A percentile compares a stretch with the other conserved stretches of the same genome.
phyloP scores from a whole-genome alignment of 2,888 invertebrate species.

The Melanotus villosus region DNA sequence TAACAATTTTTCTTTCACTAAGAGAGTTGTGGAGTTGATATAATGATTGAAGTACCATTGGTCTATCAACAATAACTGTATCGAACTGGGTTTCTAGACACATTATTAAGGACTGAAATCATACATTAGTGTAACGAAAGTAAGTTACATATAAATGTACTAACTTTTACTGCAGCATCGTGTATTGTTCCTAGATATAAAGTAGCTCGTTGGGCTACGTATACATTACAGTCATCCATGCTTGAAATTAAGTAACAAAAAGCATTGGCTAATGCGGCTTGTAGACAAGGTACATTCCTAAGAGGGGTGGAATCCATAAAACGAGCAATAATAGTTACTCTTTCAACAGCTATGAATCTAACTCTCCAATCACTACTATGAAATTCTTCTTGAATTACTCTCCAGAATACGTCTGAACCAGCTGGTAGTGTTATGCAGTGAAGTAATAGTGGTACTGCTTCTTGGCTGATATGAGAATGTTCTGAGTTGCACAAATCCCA shows the following conservation, averaged over 20 bases:
- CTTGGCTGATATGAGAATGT: conserved; percentile 94
- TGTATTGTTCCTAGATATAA: conserved; percentile 95
- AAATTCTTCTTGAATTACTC: conserved; percentile 95
- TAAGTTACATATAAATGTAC: background rate
- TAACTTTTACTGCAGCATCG: conserved; percentile 84
- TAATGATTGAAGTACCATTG: conserved; percentile 95
- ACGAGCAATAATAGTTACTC: conserved; percentile 92
- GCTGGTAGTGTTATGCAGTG: conserved; percentile 95
- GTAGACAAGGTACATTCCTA: conserved; percentile 85
- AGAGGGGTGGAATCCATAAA: conserved; percentile 94
- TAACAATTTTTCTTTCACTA: conserved; percentile 89
- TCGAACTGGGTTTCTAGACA: conserved; percentile 99
- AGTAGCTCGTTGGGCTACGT: conserved; percentile 94
- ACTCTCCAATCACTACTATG: conserved; percentile 90
- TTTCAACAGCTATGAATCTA: conserved; percentile 95
- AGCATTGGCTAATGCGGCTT: conserved; percentile 95
- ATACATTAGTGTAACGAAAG: background rate
- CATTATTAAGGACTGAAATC: conserved; percentile 83
- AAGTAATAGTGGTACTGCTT: conserved; percentile 91
- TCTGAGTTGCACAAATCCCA: conserved; percentile 95
- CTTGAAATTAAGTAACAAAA: conserved; percentile 97
- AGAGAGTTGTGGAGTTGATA: conserved; percentile 95
- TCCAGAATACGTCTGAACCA: conserved; percentile 97
- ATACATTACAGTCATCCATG: conserved; percentile 95
- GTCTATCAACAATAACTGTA: conserved; percentile 95